phyloP scores from a whole-genome alignment of 2,797 vertebrate species.

The Dromococcyx pavoninus region DNA sequence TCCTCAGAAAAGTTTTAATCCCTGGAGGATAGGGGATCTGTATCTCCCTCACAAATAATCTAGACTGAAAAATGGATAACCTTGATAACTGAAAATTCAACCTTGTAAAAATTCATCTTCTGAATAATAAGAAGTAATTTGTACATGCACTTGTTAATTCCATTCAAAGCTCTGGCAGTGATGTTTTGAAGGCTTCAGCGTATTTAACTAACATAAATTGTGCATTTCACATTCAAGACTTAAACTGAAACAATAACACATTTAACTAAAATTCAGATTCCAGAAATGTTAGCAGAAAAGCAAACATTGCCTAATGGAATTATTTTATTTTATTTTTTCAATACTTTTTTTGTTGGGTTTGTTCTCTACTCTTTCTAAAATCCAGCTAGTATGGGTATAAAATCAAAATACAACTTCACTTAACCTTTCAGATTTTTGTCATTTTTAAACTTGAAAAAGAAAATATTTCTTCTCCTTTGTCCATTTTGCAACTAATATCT shows the following conservation, averaged over 20 bases:
- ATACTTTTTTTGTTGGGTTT: neutral
- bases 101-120: conserved; percentile 38
- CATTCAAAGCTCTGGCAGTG: neutral
- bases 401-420: neutral
- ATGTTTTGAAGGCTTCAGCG: neutral
- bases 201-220: conserved; percentile 19
- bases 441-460: neutral
- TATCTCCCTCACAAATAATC: neutral
- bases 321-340: neutral
- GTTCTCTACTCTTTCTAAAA: neutral
- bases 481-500: neutral
- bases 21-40: neutral
- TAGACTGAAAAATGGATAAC: conserved; percentile 28
- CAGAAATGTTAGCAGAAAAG: neutral
- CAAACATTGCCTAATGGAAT: neutral
- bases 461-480: neutral
- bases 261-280: neutral
- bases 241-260: neutral
- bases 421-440: neutral
- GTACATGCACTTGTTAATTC: conserved; percentile 37
- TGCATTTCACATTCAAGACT: neutral
- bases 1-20: conserved; percentile 25
- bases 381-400: neutral
- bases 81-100: conserved; percentile 51
- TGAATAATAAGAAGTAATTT: conserved; percentile 55